Percentiles rank a stretch among this genome's conserved stretches.
These are phyloP conservation scores for Saturnia japonica DNA, from an alignment of 2,888 invertebrate genomes.

Conservation along the genomic window DNA sequence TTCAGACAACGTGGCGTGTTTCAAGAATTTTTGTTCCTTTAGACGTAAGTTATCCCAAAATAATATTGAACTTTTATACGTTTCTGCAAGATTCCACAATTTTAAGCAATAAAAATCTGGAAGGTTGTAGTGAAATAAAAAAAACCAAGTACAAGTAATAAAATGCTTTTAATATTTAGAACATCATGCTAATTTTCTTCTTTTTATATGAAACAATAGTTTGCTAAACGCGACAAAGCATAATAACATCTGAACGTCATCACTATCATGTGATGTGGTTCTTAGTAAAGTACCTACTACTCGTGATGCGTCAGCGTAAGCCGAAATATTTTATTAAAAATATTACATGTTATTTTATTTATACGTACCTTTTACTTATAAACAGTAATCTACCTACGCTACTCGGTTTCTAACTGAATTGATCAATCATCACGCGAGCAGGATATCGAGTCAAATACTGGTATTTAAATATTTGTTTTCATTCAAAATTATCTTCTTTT, in stretches of 20 bases:
- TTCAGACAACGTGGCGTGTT: no score
- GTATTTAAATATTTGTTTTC: not conserved
- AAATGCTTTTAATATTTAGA: conserved; percentile 64
- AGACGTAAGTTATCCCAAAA: no score
- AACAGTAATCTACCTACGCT: conserved; percentile 8
- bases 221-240: conserved; percentile 63
- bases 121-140: conserved; percentile 28
- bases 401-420: not conserved
- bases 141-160: conserved; percentile 45
- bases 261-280: conserved; percentile 42
- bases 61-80: no score
- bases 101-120: not conserved
- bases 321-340: conserved; percentile 41
- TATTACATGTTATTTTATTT: conserved; percentile 27
- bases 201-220: conserved; percentile 56
- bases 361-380: conserved; percentile 24
- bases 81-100: no score
- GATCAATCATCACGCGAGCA: not conserved
- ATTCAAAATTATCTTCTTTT: not conserved
- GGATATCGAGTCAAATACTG: not conserved
- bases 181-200: conserved; percentile 60
- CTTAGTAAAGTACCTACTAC: conserved; percentile 24
- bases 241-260: conserved; percentile 41
- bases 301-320: conserved; percentile 44
- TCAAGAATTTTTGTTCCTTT: no score